Evolutionary conservation across 1,140 invertebrate species (phyloP).

Genomic region (Asobara japonica): DNA sequence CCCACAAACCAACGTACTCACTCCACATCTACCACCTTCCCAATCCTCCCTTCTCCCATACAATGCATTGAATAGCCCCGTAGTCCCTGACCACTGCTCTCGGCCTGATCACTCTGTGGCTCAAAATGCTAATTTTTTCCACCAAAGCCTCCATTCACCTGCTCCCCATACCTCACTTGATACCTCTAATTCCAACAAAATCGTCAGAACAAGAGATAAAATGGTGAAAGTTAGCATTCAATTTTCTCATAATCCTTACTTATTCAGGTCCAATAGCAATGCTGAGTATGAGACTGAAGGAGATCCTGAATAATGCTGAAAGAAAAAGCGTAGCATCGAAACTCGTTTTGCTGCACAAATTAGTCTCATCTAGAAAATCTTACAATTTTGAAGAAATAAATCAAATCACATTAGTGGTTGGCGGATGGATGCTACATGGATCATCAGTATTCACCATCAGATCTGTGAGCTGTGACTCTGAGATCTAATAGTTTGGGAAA

Average conservation of each 20-base stretch:
- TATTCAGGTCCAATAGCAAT: background rate
- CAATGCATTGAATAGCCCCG: slow-evolving; percentile 7
- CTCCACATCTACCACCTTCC: background rate
- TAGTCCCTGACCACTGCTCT: background rate
- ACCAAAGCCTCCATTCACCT: background rate
- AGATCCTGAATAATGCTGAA: background rate
- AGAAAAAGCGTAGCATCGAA: too few species aligned
- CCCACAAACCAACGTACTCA: slow-evolving; percentile 22
- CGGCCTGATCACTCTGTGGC: slow-evolving; percentile 8
- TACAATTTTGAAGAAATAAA: too few species aligned
- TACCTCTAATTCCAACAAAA: background rate
- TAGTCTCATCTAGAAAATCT: too few species aligned
- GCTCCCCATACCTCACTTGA: background rate
- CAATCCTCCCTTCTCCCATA: background rate
- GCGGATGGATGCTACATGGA: too few species aligned
- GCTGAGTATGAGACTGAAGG: too few species aligned
- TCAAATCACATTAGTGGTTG: too few species aligned
- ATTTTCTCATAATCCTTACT: background rate
- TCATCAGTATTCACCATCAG: too few species aligned
- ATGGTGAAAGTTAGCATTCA: background rate
- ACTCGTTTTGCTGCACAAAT: too few species aligned
- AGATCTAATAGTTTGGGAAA: too few species aligned
- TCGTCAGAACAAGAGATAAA: background rate
- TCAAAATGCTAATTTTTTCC: slow-evolving; percentile 9
- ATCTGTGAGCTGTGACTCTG: too few species aligned